A percentile compares a stretch with the other conserved stretches of the same genome.
Evolutionary conservation across 2,888 invertebrate species (phyloP).

Genomic region (Aproaerema taeniolella): DNA sequence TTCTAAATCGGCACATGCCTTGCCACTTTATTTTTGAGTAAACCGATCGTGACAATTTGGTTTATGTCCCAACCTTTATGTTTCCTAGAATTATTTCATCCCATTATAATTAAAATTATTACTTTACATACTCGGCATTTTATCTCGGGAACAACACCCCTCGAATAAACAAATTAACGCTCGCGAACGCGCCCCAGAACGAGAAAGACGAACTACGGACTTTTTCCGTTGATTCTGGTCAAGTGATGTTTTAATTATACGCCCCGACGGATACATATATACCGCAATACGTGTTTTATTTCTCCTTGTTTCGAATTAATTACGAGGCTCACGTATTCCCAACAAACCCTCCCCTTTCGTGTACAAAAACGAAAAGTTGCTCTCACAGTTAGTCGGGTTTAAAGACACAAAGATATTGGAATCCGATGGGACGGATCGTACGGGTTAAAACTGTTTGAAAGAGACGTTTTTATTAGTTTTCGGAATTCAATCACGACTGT

Average conservation of each 20-base stretch:
- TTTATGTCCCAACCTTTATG: too few species aligned
- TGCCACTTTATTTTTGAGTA: too few species aligned
- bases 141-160: background rate
- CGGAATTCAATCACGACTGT: background rate
- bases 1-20: too few species aligned
- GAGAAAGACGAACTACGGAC: slow-evolving; percentile 22
- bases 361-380: slow-evolving; percentile 45
- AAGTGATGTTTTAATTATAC: slow-evolving; percentile 57
- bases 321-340: slow-evolving; percentile 37
- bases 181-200: background rate
- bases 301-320: slow-evolving; percentile 59
- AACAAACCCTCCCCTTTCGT: slow-evolving; percentile 38
- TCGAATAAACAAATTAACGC: slow-evolving; percentile 4
- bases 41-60: too few species aligned
- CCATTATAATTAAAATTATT: background rate
- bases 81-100: too few species aligned
- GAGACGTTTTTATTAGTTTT: slow-evolving; percentile 14
- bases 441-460: slow-evolving; percentile 20
- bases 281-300: slow-evolving; percentile 48
- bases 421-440: slow-evolving; percentile 17
- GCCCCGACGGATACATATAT: slow-evolving; percentile 41
- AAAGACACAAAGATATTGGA: slow-evolving; percentile 36
- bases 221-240: slow-evolving; percentile 30
- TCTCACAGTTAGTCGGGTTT: slow-evolving; percentile 30
- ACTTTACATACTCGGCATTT: background rate